Evolutionary conservation across 1,140 invertebrate species (phyloP), one percentile per base, ranked within the genome.

Genomic region (Lepidurus couesii): DNA sequence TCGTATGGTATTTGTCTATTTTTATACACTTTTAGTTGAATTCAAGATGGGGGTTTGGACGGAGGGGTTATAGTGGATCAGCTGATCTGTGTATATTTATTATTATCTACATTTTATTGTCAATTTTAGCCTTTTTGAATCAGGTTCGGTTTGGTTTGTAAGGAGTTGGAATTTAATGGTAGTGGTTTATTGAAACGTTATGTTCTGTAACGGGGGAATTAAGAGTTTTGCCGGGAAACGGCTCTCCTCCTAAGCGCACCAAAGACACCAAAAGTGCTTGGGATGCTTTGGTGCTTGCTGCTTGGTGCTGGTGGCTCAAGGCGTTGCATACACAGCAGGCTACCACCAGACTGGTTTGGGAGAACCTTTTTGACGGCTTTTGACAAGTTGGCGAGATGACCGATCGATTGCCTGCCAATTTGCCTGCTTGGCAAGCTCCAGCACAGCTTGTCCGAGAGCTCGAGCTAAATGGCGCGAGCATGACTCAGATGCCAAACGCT

Each of bases 321-420:
- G 53, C 53, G 53, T 65, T 65, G 53, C 53, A 65, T 65, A 21
- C 53, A 65, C 53, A 65, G 53, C 53, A 65, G 53, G 53, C 53
- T 65, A 65, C 53, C 6, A 65, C 16, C 53, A 65, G 53, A 65
- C 53, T 65, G 53, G 53, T 65, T 65, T 65, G 53, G 53, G 53
- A 65, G 53, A 65, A 16, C 53, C 53, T 65, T 65, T 65, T 65
- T 65, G 53, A 65, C 53, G 53, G 53, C 53, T 65, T 65, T 65
- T 65, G 53, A 65, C 53, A 65, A 65, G 53, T 65, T 65, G 53
- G 53, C 53, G 53, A 65, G 53, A 65, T 65, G 53, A 65, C 53
- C 53, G 53, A 65, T 65, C 53, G 53, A 65, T 65, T 65, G 16
- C 53, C 53, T 65, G 53, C 53, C 53, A 65, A 65, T 65, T 65